These are phyloP conservation scores for Physella acuta DNA, from an alignment of 1,140 invertebrate species.

Conservation along the genomic window DNA sequence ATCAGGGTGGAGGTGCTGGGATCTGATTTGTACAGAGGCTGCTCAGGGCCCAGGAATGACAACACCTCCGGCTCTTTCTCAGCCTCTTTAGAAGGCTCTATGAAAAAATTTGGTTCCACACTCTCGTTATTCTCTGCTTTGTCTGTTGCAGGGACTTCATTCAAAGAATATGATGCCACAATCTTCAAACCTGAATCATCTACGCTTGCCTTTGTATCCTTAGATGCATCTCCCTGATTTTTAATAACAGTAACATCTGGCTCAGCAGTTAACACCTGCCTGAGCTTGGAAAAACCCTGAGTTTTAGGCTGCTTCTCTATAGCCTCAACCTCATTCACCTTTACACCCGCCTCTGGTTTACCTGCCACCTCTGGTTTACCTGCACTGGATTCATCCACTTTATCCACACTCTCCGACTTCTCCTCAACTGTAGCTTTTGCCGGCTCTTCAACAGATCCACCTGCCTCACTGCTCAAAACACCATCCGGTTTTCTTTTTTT, in stretches of 20 bases:
- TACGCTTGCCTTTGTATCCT: neutral
- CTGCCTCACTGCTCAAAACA: neutral
- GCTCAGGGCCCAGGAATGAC: conserved; percentile 19
- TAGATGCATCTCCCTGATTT: neutral
- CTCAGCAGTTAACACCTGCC: conserved; percentile 6
- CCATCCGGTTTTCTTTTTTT: conserved; percentile 12
- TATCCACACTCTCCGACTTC: neutral
- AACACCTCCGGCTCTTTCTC: conserved; percentile 10
- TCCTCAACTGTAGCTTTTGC: neutral
- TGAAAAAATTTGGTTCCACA: neutral
- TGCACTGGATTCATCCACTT: neutral
- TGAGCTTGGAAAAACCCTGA: conserved; percentile 20
- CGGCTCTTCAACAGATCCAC: neutral
- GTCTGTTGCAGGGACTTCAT: conserved; percentile 6
- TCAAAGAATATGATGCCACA: conserved; percentile 32
- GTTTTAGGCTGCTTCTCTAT: neutral
- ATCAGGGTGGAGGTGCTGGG: neutral
- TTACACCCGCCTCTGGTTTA: neutral
- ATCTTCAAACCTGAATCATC: conserved; percentile 27
- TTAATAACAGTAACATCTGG: neutral
- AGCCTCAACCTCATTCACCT: neutral
- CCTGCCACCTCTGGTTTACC: neutral
- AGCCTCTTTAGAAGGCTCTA: conserved; percentile 13
- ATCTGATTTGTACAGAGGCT: conserved; percentile 8
- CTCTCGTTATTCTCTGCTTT: conserved; percentile 2